Evolutionary conservation across 2,113 vertebrate species (phyloP).

Genomic region (Morone chrysops): DNA sequence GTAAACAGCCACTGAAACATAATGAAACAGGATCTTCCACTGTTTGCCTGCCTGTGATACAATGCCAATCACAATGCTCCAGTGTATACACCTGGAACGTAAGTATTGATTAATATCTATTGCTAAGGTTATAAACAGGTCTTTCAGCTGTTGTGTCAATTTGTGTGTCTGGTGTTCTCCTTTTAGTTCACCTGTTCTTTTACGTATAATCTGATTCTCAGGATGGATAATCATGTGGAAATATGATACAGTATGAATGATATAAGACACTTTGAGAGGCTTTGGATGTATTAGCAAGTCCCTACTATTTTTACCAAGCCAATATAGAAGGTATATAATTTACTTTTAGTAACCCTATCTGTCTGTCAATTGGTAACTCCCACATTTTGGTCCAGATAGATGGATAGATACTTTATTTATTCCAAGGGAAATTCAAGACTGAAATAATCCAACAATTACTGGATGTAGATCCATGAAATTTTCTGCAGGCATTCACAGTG

Average conservation of each 20-base stretch:
- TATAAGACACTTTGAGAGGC: no score
- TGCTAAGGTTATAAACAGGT: not conserved
- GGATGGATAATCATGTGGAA: not conserved
- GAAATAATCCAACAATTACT: no score
- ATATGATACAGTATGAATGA: not conserved
- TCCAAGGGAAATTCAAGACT: no score
- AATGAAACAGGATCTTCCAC: not conserved
- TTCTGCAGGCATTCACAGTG: no score
- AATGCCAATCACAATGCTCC: not conserved
- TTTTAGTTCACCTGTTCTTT: not conserved
- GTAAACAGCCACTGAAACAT: conserved; percentile 18
- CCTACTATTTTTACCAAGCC: no score
- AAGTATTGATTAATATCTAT: not conserved
- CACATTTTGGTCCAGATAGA: no score
- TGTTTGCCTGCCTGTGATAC: not conserved
- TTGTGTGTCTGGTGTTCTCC: not conserved
- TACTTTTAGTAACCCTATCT: no score
- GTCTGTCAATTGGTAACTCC: no score
- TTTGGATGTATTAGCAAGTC: no score
- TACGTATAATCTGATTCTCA: not conserved
- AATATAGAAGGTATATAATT: no score
- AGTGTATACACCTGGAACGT: not conserved
- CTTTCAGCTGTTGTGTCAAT: not conserved
- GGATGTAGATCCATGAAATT: no score
- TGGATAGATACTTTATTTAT: no score